Evolutionary conservation across 2,113 vertebrate species (phyloP).

Genomic region (Reinhardtius hippoglossoides): DNA sequence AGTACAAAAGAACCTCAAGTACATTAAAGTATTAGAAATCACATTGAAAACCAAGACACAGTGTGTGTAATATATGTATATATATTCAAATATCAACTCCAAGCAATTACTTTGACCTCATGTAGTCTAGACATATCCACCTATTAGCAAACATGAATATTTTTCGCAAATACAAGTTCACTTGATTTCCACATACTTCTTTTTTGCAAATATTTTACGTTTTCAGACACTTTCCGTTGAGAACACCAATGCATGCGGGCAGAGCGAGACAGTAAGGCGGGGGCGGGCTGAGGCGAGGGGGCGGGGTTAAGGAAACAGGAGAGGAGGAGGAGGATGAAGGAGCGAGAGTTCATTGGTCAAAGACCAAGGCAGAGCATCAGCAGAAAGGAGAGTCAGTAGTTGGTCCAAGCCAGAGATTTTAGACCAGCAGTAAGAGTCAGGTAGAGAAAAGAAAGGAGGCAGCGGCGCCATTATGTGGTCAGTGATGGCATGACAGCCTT

Average conservation of each 20-base stretch:
- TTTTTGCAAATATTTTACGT: conserved; percentile 68
- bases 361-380: conserved; percentile 77
- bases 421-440: conserved; percentile 67
- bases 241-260: conserved; percentile 94
- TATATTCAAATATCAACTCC: conserved; percentile 78
- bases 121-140: conserved; percentile 78
- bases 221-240: conserved; percentile 81
- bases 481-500: conserved; percentile 54
- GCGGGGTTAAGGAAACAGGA: conserved; percentile 3
- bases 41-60: conserved; percentile 86
- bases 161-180: conserved; percentile 69
- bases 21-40: conserved; percentile 90
- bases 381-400: conserved; percentile 68
- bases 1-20: conserved; percentile 89
- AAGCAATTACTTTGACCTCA: conserved; percentile 79
- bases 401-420: conserved; percentile 71
- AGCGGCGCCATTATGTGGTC: conserved; percentile 55
- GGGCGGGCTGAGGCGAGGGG: conserved; percentile 47
- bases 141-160: conserved; percentile 79
- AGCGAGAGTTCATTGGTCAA: conserved; percentile 70
- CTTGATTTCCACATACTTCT: conserved; percentile 74
- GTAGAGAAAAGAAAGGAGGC: conserved; percentile 60
- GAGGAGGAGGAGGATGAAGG: conserved; percentile 51
- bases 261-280: conserved; percentile 78
- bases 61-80: conserved; percentile 74